These are phyloP conservation scores for Philopedon plagiatum DNA, from an alignment of 2,888 invertebrate species.

Conservation along the genomic window DNA sequence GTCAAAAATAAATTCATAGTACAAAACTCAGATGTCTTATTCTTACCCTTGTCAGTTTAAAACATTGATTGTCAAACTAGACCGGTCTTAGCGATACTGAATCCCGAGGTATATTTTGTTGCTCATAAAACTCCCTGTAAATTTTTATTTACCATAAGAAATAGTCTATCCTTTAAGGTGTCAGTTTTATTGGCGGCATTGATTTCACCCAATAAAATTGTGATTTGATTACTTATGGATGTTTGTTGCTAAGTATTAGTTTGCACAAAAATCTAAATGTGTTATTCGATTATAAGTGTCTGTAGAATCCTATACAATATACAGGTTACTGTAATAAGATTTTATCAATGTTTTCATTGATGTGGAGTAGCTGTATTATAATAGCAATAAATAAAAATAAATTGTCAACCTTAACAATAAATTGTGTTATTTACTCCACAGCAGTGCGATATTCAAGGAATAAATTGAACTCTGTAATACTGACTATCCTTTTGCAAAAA, in stretches of 20 bases:
- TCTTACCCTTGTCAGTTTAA: too few species aligned
- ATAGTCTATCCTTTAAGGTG: neutral
- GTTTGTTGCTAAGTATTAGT: conserved; percentile 35
- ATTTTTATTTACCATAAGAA: too few species aligned
- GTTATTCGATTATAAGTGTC: conserved; percentile 31
- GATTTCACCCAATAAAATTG: conserved; percentile 16
- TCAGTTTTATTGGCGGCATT: neutral
- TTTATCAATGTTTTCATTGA: conserved; percentile 51
- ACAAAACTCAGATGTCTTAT: too few species aligned
- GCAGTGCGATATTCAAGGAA: too few species aligned
- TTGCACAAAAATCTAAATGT: conserved; percentile 40
- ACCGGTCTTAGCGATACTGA: too few species aligned
- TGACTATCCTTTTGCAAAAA: too few species aligned
- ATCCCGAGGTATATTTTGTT: too few species aligned
- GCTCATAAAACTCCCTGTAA: too few species aligned
- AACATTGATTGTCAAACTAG: too few species aligned
- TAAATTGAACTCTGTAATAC: too few species aligned
- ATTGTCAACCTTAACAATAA: conserved; percentile 5
- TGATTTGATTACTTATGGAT: conserved; percentile 36
- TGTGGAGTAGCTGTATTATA: conserved; percentile 59
- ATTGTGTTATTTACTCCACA: conserved; percentile 14
- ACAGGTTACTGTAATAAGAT: conserved; percentile 30
- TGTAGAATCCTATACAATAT: conserved; percentile 32
- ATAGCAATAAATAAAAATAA: conserved; percentile 59
- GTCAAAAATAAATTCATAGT: too few species aligned